Conservation (phyloP, 2,888 invertebrate species). For the Amiota communis region DNA sequence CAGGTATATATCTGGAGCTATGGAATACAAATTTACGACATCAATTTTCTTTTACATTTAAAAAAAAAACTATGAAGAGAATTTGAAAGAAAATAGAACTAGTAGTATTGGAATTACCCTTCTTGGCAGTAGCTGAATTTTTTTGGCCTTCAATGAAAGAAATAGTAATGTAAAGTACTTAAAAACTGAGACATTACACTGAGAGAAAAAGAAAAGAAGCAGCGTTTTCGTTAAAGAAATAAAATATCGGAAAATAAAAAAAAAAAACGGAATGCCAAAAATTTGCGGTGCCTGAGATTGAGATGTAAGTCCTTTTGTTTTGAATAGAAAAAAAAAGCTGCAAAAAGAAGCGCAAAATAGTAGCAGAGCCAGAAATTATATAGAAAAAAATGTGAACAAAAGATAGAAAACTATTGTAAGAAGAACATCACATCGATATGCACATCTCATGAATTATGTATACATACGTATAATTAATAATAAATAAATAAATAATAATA, state of each 20-base stretch:
- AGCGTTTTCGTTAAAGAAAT: slow-evolving; percentile 20
- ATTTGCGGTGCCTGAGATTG: slow-evolving; percentile 2
- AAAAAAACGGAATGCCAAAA: slow-evolving; percentile 3
- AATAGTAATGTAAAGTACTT: slow-evolving; percentile 8
- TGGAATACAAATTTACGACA: too few relatives aligned
- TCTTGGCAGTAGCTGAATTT: slow-evolving; percentile 49
- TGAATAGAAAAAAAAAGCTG: not conserved
- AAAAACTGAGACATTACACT: slow-evolving; percentile 44
- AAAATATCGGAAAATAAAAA: not conserved
- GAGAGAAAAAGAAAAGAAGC: slow-evolving; percentile 43
- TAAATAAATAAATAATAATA: too few relatives aligned
- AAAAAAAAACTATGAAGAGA: not conserved
- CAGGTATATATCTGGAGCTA: too few relatives aligned
- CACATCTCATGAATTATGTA: too few relatives aligned
- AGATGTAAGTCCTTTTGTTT: not conserved
- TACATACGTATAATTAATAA: too few relatives aligned
- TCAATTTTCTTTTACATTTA: not conserved
- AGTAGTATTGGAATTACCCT: slow-evolving; percentile 47
- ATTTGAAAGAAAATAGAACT: not conserved
- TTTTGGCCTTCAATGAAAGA: slow-evolving; percentile 45
- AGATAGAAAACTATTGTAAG: too few relatives aligned
- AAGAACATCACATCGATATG: too few relatives aligned
- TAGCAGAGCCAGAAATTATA: not conserved
- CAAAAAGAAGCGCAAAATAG: slow-evolving; percentile 13
- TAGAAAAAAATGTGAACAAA: too few relatives aligned